Evolutionary conservation across 2,113 vertebrate genomes (phyloP).

Genomic region (Geococcyx californianus): DNA sequence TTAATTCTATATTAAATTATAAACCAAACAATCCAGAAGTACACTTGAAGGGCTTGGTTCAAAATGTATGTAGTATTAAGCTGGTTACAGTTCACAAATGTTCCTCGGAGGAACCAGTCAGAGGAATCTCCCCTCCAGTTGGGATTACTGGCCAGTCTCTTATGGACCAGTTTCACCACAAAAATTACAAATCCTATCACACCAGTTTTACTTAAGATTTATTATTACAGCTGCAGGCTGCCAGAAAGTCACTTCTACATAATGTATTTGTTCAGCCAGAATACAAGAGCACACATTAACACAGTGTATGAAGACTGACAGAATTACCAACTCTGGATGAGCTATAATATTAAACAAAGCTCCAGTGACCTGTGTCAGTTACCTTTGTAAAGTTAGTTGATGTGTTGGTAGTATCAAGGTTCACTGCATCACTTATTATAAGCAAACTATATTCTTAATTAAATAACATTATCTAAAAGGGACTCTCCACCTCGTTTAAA

Average conservation of each 20-base stretch:
- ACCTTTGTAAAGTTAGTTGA: not conserved
- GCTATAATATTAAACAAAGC: not conserved
- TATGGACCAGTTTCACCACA: fast-evolving
- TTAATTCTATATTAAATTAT: not conserved
- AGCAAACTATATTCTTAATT: not conserved
- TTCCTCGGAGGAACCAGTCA: not conserved
- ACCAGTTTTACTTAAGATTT: not conserved
- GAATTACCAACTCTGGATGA: not conserved
- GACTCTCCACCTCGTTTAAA: not conserved
- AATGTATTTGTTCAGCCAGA: not conserved
- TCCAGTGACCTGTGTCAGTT: not conserved
- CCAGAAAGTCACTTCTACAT: not conserved
- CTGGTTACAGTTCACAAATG: not conserved
- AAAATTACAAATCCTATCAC: not conserved
- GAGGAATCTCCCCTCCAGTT: not conserved
- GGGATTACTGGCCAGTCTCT: not conserved
- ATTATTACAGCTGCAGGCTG: not conserved
- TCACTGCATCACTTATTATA: not conserved
- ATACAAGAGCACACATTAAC: not conserved
- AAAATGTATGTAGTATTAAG: not conserved
- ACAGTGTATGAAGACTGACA: not conserved
- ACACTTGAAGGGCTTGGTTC: not conserved
- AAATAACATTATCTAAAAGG: not conserved
- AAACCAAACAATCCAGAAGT: not conserved
- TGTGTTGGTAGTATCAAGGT: not conserved